Evolutionary conservation across 2,113 vertebrate species (phyloP), one percentile per base, ranked within the genome.

Genomic region (Anguilla rostrata): DNA sequence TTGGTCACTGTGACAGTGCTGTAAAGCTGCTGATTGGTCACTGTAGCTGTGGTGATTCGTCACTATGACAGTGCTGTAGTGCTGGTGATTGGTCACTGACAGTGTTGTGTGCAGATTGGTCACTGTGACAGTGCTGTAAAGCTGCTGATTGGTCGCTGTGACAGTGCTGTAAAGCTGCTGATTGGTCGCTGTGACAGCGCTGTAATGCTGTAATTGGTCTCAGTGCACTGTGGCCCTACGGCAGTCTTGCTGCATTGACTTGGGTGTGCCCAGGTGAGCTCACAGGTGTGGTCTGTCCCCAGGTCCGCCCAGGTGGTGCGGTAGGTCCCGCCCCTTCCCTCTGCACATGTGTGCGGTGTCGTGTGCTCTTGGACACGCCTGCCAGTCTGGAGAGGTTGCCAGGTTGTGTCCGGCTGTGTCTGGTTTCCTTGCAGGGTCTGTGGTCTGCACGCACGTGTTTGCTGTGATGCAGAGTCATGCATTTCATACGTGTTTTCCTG

Each of bases 261-360:
- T 49, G 15, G 39, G 71, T 63, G 85, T 86, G 66, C 78, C 39
- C 78, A 60, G 34, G 57, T 46, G 39, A 63, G 7, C 60, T 34
- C n/a, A 20, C 78, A 60, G 8, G 40, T 85, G 84, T 87, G 84
- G 84, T 87, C 83, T 87, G 83, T 94, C 94, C 91, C 91, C 94
- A 97, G 97, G 95, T 96, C 94, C 96, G 29, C 94, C 95, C 0
- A 90, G 90, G 86, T 97, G 96, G 94, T 95, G 87, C 0, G 96
- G 97, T 97, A 97, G 93, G 97, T 94, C 82, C 34, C 85, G n/a
- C 49, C 56, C n/a, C 87, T 82, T 18, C n/a, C 7, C 78, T 87
- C 66, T 92, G 94, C 93, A 94, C 93, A 94, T 20, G 60, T 84
- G 86, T 92, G 90, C 86, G 87, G 87, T 92, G 91, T 29, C 53